phyloP scores from a whole-genome alignment of 2,797 vertebrate genomes.

The Pachyuromys duprasi region DNA sequence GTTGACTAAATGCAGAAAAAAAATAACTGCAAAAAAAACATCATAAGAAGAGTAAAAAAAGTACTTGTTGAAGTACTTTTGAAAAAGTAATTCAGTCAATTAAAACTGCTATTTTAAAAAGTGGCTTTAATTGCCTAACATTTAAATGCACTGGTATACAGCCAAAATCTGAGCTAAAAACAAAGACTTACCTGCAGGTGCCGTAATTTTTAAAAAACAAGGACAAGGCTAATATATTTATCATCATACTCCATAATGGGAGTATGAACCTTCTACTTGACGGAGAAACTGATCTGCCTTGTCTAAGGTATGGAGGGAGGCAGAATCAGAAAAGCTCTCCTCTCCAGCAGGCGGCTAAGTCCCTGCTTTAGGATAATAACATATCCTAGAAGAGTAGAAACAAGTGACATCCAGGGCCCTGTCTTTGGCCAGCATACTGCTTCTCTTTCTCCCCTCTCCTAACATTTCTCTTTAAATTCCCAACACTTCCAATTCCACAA shows the following conservation, averaged over 20 bases:
- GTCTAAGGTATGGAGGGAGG: slow-evolving; percentile 16
- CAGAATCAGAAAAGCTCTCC: background rate
- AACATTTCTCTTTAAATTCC: slow-evolving; percentile 9
- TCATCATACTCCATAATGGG: slow-evolving; percentile 48
- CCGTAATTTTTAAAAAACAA: slow-evolving; percentile 42
- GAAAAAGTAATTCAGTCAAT: background rate
- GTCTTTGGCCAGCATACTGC: background rate
- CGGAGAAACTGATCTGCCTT: slow-evolving; percentile 27
- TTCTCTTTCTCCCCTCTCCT: background rate
- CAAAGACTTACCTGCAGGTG: background rate
- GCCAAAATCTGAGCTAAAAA: slow-evolving; percentile 15
- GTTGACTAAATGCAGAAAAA: background rate
- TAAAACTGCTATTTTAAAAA: slow-evolving; percentile 39
- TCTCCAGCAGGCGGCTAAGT: slow-evolving; percentile 12
- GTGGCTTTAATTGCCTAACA: slow-evolving; percentile 25
- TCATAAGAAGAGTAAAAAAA: background rate
- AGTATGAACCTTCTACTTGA: slow-evolving; percentile 21
- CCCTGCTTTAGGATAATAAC: background rate
- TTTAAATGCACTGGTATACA: slow-evolving; percentile 4
- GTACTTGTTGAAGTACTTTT: background rate
- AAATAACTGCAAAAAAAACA: background rate
- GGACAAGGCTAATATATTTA: slow-evolving; percentile 2
- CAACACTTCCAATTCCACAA: background rate
- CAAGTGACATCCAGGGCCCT: background rate
- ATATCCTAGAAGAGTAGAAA: background rate